Evolutionary conservation across 1,140 invertebrate species (phyloP), one percentile per base, ranked within the genome.

Genomic region (Neodiprion fabricii): DNA sequence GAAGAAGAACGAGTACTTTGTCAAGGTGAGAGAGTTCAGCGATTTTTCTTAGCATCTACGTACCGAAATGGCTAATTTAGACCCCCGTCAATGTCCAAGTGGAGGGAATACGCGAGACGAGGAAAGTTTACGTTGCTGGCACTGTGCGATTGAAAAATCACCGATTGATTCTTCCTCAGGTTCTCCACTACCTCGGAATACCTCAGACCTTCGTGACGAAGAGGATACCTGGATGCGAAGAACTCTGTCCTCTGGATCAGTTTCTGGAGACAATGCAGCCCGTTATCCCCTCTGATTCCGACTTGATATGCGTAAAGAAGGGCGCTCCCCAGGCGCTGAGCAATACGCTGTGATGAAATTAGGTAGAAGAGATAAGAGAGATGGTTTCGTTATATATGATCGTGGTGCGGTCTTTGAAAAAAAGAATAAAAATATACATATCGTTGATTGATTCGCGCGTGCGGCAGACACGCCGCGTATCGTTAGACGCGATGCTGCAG

Each of bases 1-100:
- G 48, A 49, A 65, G 12, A 12, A 49, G 12, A 14, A 12, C 1
- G 14, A 68, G 48, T 74, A 77, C 67, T 77, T 65, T 61, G 23
- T 74, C 12, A 77, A 74, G 71, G 76, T 77, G 70, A 40, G 8
- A 67, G 3, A 28, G 17, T 21, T 21, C 1, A 21, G 5, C 28
- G 28, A 40, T 40, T 40, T 40, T 40, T 5, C 1, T 40, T 5
- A 5, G 28, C 28, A 40, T 40, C 28, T 40, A 5, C 28, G 5
- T 5, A 5, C 28, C 28, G 28, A 40, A 40, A 40, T 21, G 17
- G 17, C 17, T 21, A 21, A 21, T 21, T 21, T 21, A 21, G 17
- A 21, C 17, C 0, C 17, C 17, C 17, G 17, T 21, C 17, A 21
- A 21, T 0, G 17, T 21, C 17, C 0, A 21, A 21, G 0, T 21